Evolutionary conservation across 2,888 invertebrate species (phyloP).

Genomic region (Trissoscelio sp.): DNA sequence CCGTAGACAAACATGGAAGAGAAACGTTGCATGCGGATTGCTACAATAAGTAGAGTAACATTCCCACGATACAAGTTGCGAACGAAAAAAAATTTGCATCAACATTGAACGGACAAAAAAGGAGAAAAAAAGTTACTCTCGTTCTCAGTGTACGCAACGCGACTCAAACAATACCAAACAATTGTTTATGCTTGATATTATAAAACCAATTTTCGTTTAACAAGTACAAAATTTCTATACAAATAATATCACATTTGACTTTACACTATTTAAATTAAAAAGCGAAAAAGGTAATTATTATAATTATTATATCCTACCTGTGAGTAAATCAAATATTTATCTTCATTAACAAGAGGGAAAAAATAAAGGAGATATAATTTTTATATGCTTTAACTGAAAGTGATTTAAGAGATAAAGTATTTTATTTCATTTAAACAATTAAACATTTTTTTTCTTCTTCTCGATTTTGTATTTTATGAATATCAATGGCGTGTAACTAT

Average conservation of each 20-base stretch:
- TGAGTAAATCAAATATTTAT: too few relatives aligned
- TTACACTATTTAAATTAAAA: not conserved
- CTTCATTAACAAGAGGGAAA: too few relatives aligned
- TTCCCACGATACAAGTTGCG: conserved; percentile 30
- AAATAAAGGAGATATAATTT: too few relatives aligned
- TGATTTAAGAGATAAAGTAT: too few relatives aligned
- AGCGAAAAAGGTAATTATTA: not conserved
- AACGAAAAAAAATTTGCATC: conserved; percentile 49
- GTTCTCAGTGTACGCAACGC: not conserved
- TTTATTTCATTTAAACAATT: too few relatives aligned
- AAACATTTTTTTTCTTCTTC: not conserved
- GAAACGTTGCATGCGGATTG: conserved; percentile 42
- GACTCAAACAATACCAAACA: conserved; percentile 13
- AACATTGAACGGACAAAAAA: conserved; percentile 40
- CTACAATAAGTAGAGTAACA: conserved; percentile 52
- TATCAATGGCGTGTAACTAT: not conserved
- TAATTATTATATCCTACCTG: too few relatives aligned
- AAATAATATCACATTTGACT: conserved; percentile 23
- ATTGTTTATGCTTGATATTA: conserved; percentile 32
- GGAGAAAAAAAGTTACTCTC: conserved; percentile 17
- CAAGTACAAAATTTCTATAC: conserved; percentile 13
- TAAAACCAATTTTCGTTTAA: conserved; percentile 19
- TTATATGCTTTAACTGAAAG: too few relatives aligned
- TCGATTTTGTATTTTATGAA: not conserved
- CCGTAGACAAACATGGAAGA: conserved; percentile 50